A percentile compares a stretch with the other conserved stretches of the same genome.
phyloP scores from a whole-genome alignment of 1,140 invertebrate genomes.

The Melitaea cinxia region DNA sequence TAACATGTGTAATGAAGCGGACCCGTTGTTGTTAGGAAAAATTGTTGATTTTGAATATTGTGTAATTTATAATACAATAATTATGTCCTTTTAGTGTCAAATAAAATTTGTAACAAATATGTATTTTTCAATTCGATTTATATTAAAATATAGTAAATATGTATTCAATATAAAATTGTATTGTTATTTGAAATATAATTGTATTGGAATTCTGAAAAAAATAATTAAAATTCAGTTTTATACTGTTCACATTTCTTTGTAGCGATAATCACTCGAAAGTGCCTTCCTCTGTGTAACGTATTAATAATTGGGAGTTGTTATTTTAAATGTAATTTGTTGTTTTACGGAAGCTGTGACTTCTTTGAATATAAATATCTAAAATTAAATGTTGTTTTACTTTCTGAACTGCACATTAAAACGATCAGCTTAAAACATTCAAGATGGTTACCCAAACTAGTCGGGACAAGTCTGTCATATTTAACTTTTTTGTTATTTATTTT shows the following conservation, averaged over 20 bases:
- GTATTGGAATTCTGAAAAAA: background rate
- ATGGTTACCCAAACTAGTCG: too few relatives aligned
- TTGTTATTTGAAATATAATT: background rate
- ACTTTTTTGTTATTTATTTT: too few relatives aligned
- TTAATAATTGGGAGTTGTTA: slow-evolving; percentile 9
- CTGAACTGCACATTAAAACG: background rate
- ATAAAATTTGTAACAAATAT: background rate
- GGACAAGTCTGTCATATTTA: too few relatives aligned
- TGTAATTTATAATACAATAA: background rate
- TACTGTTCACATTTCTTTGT: background rate
- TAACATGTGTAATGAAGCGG: background rate
- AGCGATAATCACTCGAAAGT: slow-evolving; percentile 12
- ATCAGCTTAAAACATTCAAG: too few relatives aligned
- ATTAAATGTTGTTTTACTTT: slow-evolving; percentile 8
- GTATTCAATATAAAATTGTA: background rate
- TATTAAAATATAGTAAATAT: background rate
- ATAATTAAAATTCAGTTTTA: background rate
- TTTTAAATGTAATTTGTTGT: slow-evolving; percentile 8
- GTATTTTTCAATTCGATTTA: background rate
- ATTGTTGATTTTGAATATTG: slow-evolving; percentile 1
- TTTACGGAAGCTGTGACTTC: slow-evolving; percentile 3
- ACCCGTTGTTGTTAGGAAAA: background rate
- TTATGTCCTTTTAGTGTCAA: background rate
- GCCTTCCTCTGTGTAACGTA: slow-evolving; percentile 21
- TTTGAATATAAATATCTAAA: slow-evolving; percentile 8